phyloP scores from a whole-genome alignment of 2,888 invertebrate genomes.

The Agrilus biguttatus region DNA sequence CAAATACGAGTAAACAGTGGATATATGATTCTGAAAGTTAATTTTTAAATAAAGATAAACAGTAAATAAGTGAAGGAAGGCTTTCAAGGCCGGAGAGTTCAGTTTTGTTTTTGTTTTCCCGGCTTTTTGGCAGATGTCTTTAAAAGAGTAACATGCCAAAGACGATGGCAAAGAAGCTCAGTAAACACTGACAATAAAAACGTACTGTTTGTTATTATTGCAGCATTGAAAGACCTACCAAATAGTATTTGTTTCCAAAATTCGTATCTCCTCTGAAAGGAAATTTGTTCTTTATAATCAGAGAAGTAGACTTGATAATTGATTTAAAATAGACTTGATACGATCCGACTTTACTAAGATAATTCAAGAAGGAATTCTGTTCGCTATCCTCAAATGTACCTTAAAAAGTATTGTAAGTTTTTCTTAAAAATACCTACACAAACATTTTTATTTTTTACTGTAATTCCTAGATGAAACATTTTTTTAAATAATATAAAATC shows the following conservation, averaged over 20 bases:
- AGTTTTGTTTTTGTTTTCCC: too few species aligned
- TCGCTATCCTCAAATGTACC: background rate
- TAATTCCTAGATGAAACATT: too few species aligned
- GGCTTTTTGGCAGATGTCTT: too few species aligned
- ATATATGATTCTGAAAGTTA: conserved; percentile 14
- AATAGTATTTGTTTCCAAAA: conserved; percentile 12
- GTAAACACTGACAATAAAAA: background rate
- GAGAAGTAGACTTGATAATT: conserved; percentile 17
- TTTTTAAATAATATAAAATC: too few species aligned
- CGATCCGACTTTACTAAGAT: conserved; percentile 12
- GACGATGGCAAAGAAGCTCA: background rate
- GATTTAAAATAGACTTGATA: conserved; percentile 20
- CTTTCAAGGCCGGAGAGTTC: too few species aligned
- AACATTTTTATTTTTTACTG: too few species aligned
- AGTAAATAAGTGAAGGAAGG: background rate
- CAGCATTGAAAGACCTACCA: conserved; percentile 5
- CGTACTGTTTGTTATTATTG: background rate
- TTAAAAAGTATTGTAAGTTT: too few species aligned
- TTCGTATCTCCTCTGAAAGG: conserved; percentile 8
- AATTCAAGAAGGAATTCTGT: conserved; percentile 9
- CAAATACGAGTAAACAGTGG: conserved; percentile 20
- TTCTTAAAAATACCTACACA: too few species aligned
- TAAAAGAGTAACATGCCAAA: too few species aligned
- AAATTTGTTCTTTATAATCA: conserved; percentile 16
- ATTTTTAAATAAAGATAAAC: background rate